Evolutionary conservation across 2,113 vertebrate species (phyloP), one percentile per base, ranked within the genome.

Genomic region (Phrynosoma platyrhinos): DNA sequence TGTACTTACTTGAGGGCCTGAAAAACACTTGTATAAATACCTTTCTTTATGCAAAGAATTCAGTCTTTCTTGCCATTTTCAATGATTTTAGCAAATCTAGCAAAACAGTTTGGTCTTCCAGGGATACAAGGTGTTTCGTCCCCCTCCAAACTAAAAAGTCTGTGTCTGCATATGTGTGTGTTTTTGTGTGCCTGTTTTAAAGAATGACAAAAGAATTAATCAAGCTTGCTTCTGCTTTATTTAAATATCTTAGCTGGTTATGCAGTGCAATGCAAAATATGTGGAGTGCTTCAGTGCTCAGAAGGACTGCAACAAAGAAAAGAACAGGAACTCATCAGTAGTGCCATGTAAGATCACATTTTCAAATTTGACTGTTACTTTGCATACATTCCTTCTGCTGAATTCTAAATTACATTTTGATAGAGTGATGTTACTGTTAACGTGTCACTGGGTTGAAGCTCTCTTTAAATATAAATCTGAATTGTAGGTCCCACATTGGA

Each of bases 271-370:
- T 82, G 96, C 97, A 93, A 98, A 98, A 90, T 98, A 98, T 0
- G 96, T 97, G 88, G 98, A 99, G 85, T 98, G 98, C 96, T 98
- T 98, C 95, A 98, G 97, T 74, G 98, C 98, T 91, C 98, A 98
- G 95, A 99, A 99, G 92, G 98, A 99, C 91, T 98, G 97, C 95
- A 99, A 99, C 98, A 99, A 99, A 95, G 98, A 99, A 93, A 99
- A 99, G 95, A 99, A 99, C 95, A 97, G 98, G 87, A 99, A 98
- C 94, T 99, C 98, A 89, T 98, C 98, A 9, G 97, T 99, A 0
- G 98, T 99, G 93, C 98, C 98, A 5, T 98, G 98, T 99, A 97
- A 98, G 98, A 89, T 89, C 58, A 84, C 89, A 91, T 90, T 86
- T 92, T 91, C 0, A 16, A 0, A 47, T 90, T 92, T 92, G 75